These are phyloP conservation scores for Diadromus collaris DNA, from an alignment of 2,888 invertebrate species.

Conservation along the genomic window DNA sequence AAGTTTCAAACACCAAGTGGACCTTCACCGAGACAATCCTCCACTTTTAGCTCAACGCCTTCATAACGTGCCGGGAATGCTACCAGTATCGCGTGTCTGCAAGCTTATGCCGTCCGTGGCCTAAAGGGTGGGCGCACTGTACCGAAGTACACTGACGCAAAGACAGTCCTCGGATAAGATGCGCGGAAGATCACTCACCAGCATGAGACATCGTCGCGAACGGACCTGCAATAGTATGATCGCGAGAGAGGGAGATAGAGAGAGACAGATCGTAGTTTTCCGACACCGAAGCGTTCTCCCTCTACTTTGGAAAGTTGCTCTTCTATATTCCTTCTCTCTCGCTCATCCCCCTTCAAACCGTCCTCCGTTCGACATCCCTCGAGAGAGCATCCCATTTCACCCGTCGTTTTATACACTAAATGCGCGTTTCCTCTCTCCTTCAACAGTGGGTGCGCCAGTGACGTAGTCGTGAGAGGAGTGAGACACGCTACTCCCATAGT, in stretches of 20 bases:
- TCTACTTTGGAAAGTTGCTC: slow-evolving; percentile 43
- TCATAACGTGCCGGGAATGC: slow-evolving; percentile 33
- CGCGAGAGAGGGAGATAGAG: slow-evolving; percentile 36
- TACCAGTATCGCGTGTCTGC: slow-evolving; percentile 29
- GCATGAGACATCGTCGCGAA: slow-evolving; percentile 29
- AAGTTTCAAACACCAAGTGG: slow-evolving; percentile 31
- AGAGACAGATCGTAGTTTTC: slow-evolving; percentile 45
- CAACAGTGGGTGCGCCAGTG: slow-evolving; percentile 30
- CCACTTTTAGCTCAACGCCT: too few species aligned
- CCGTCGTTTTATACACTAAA: background rate
- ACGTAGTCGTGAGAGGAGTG: slow-evolving; percentile 8
- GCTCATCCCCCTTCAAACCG: slow-evolving; percentile 70
- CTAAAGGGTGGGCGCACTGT: background rate
- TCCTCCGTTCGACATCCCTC: slow-evolving; percentile 73
- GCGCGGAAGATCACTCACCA: slow-evolving; percentile 46
- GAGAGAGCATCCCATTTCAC: slow-evolving; percentile 65
- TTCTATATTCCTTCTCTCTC: slow-evolving; percentile 33
- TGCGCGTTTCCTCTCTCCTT: slow-evolving; percentile 27
- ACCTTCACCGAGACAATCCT: background rate
- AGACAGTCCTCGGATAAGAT: slow-evolving; percentile 43
- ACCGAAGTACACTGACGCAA: slow-evolving; percentile 32
- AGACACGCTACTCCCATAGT: background rate
- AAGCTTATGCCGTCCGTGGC: slow-evolving; percentile 24
- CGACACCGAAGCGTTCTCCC: slow-evolving; percentile 43
- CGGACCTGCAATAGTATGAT: slow-evolving; percentile 5